Percentiles rank a stretch among this genome's conserved stretches.
phyloP scores from a whole-genome alignment of 2,888 invertebrate genomes.

The Chloroclystis v-ata region DNA sequence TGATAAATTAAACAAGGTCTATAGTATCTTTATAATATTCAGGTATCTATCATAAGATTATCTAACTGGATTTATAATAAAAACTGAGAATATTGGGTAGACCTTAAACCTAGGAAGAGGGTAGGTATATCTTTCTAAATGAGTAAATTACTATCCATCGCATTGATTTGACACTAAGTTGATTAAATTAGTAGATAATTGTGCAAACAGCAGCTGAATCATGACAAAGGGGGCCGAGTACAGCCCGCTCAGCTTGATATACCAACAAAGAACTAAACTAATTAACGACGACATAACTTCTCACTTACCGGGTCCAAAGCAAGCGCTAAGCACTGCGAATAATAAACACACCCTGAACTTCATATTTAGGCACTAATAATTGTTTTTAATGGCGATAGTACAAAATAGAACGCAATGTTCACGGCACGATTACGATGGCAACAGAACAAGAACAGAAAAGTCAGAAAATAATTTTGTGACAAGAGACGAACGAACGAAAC shows the following conservation, averaged over 20 bases:
- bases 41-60: too few species aligned
- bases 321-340: constrained; percentile 53
- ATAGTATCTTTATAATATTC: too few species aligned
- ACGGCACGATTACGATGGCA: constrained; percentile 32
- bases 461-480: too few species aligned
- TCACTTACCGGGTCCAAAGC: constrained; percentile 55
- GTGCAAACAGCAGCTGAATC: constrained; percentile 39
- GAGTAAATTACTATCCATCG: background rate
- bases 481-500: background rate
- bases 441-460: constrained; percentile 21
- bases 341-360: constrained; percentile 52
- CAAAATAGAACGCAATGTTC: constrained; percentile 34
- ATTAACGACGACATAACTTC: constrained; percentile 34
- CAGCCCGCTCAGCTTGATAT: constrained; percentile 36
- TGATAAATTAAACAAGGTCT: too few species aligned
- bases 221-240: constrained; percentile 31
- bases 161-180: constrained; percentile 4
- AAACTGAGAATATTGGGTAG: too few species aligned
- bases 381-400: constrained; percentile 33
- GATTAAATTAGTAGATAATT: constrained; percentile 35
- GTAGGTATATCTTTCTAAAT: constrained; percentile 22
- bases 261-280: constrained; percentile 45
- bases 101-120: constrained; percentile 12
- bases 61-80: too few species aligned
- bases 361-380: constrained; percentile 42